These are phyloP conservation scores for Elmis aenea DNA, from an alignment of 2,888 invertebrate genomes.

Conservation along the genomic window DNA sequence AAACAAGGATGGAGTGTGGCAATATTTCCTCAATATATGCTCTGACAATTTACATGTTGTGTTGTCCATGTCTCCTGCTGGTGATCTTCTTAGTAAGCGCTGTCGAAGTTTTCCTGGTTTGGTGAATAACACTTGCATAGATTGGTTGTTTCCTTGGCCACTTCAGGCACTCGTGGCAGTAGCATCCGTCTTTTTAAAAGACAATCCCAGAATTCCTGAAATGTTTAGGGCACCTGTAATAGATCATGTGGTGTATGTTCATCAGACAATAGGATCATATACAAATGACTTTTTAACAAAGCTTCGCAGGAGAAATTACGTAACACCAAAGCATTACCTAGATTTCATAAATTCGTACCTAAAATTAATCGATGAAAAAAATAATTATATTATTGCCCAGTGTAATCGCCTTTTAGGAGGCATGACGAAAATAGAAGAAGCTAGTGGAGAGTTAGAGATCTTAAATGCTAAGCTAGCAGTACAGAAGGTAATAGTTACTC, in stretches of 20 bases:
- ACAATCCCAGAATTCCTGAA: conserved; percentile 48
- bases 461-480: conserved; percentile 75
- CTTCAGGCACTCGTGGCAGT: conserved; percentile 83
- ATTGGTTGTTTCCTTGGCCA: conserved; percentile 95
- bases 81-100: conserved; percentile 73
- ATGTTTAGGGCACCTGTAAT: conserved; percentile 61
- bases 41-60: conserved; percentile 86
- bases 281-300: conserved; percentile 68
- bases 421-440: conserved; percentile 80
- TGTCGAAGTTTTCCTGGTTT: conserved; percentile 90
- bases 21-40: conserved; percentile 72
- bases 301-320: conserved; percentile 75
- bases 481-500: conserved; percentile 71
- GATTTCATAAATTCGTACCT: conserved; percentile 80
- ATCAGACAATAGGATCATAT: conserved; percentile 67
- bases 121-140: conserved; percentile 87
- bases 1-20: conserved; percentile 81
- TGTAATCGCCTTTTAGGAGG: conserved; percentile 68
- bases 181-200: conserved; percentile 76
- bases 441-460: conserved; percentile 73
- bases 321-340: conserved; percentile 88
- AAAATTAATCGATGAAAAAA: conserved; percentile 68
- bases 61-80: conserved; percentile 83
- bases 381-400: conserved; percentile 56
- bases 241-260: conserved; percentile 82